A percentile compares a stretch with the other conserved stretches of the same genome.
phyloP scores from a whole-genome alignment of 92 coral and sea anemone species.

The Nematostella vectensis region DNA sequence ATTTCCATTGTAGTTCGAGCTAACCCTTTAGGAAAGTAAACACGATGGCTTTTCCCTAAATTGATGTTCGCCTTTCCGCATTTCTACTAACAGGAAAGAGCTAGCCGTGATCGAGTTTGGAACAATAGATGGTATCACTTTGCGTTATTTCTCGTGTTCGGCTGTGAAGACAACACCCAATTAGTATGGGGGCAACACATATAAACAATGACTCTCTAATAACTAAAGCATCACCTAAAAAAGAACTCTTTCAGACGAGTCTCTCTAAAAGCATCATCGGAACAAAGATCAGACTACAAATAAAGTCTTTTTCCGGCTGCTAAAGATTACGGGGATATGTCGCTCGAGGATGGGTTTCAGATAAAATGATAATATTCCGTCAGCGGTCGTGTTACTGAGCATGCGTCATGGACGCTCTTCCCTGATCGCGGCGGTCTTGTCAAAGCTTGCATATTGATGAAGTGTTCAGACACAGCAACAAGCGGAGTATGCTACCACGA shows the following conservation, averaged over 20 bases:
- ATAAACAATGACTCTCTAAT: too few relatives aligned
- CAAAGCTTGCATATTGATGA: conserved; percentile 5
- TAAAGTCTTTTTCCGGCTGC: neutral
- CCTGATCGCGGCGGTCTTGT: conserved; percentile 6
- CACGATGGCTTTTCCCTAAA: too few relatives aligned
- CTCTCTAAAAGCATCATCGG: neutral
- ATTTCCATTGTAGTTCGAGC: too few relatives aligned
- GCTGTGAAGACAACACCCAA: too few relatives aligned
- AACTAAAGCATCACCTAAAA: too few relatives aligned
- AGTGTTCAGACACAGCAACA: neutral
- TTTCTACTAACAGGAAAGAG: neutral
- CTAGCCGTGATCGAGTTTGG: neutral
- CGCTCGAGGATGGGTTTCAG: neutral
- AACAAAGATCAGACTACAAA: neutral
- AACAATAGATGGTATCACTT: neutral
- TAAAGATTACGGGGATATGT: neutral
- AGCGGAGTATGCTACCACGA: neutral
- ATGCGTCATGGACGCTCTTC: conserved; percentile 12
- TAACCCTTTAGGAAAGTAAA: too few relatives aligned
- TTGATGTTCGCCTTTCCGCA: too few relatives aligned
- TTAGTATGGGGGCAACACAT: too few relatives aligned
- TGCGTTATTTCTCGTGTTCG: too few relatives aligned
- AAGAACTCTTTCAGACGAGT: neutral
- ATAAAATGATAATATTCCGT: neutral
- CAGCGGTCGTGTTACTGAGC: conserved; percentile 10